Evolutionary conservation across 2,113 vertebrate species (phyloP), one percentile per base, ranked within the genome.

Genomic region (Piaya cayana): DNA sequence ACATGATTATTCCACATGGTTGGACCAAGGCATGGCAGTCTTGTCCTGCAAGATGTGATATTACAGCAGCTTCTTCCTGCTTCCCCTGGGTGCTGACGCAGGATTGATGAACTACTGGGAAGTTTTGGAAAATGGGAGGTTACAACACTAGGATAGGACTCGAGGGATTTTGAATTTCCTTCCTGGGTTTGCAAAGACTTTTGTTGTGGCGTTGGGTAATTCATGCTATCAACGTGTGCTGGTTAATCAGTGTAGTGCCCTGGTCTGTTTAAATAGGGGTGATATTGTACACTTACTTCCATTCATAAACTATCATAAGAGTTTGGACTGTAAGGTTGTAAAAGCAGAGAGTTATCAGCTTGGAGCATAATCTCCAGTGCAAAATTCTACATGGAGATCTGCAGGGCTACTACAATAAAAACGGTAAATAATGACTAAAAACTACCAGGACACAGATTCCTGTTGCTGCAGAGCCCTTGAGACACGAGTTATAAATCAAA

Each of bases 191-290:
- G 30, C 13, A 20, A 49, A 21, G 53, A 62, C 11, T 82, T 91
- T 63, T 53, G 59, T 13, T 17, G 53, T 65, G 12, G 63, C 79
- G 70, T 93, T 91, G 89, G 59, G 11, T 18, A 70, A 71, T 15
- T 9, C 7, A 3, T 8, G 8, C 8, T 63, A 77, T 74, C 47
- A 78, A 72, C 0, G 0, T 8, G 23, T 65, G 60, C 15, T 63
- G 43, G 75, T 95, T 93, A 88, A 92, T 86, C 82, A 92, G 47
- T 34, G 71, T 6, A 29, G 68, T 21, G 59, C 17, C 58, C 83
- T 64, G 56, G 19, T 15, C 58, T 42, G 53, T 3, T 3, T n/a
- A 30, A 42, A 74, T 34, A 50, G 63, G 25, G 42, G 14, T 1
- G 8, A 26, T n/a, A 27, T 20, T 76, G 59, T 59, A 4, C 14